Evolutionary conservation across 2,113 vertebrate genomes (phyloP).

Genomic region (Ptilonorhynchus violaceus): DNA sequence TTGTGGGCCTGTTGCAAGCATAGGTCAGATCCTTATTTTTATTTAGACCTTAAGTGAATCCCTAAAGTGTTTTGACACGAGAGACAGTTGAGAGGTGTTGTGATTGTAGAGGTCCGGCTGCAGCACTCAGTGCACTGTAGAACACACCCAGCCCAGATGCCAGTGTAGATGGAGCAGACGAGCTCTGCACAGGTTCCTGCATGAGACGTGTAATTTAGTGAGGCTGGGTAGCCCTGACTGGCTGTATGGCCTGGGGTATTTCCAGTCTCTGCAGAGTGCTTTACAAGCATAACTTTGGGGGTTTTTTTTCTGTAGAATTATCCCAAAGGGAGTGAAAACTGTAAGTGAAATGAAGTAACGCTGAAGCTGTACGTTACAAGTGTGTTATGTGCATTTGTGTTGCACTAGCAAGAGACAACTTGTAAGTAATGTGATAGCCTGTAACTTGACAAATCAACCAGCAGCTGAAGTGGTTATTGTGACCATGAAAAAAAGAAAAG

Average conservation of each 20-base stretch:
- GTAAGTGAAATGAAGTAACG: neutral
- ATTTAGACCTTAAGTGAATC: neutral
- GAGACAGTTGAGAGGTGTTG: neutral
- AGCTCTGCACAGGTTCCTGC: neutral
- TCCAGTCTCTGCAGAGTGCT: neutral
- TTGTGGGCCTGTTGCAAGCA: neutral
- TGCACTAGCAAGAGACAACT: neutral
- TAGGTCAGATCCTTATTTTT: neutral
- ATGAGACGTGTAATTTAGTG: neutral
- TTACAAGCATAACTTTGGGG: neutral
- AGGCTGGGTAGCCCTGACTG: neutral
- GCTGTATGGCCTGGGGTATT: neutral
- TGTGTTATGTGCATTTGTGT: neutral
- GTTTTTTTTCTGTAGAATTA: neutral
- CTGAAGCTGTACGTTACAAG: neutral
- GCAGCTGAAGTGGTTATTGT: neutral
- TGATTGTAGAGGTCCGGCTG: neutral
- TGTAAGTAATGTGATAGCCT: neutral
- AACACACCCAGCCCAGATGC: neutral
- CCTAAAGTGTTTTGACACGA: neutral
- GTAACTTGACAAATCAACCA: neutral
- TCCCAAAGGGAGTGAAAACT: neutral
- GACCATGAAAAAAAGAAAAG: neutral
- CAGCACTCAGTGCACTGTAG: neutral
- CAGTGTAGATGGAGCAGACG: rapidly evolving